These are phyloP conservation scores for Radopholus similis DNA, from an alignment of 1,140 invertebrate genomes.

Conservation along the genomic window DNA sequence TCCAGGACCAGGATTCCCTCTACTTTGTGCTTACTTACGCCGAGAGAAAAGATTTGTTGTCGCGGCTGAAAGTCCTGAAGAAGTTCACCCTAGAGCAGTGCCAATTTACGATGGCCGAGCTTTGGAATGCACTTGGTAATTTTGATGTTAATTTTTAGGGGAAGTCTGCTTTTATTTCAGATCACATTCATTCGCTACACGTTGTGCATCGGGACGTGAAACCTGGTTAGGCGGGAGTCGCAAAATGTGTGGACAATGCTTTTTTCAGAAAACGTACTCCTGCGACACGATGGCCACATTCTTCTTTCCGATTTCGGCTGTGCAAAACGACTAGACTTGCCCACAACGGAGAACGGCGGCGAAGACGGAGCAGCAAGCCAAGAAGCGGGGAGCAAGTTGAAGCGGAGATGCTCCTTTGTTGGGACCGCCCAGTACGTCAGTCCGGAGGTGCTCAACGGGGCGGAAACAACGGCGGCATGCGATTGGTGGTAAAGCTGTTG, in stretches of 20 bases:
- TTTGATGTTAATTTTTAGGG: constrained; percentile 6
- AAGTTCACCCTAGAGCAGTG: constrained; percentile 20
- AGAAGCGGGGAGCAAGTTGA: not conserved
- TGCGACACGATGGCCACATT: constrained; percentile 39
- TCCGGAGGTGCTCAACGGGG: constrained; percentile 71
- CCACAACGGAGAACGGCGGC: not conserved
- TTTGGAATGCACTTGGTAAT: constrained; percentile 27
- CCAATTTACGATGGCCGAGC: constrained; percentile 31
- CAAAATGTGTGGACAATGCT: not conserved
- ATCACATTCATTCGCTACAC: constrained; percentile 30
- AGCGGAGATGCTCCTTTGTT: constrained; percentile 77
- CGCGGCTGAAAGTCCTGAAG: constrained; percentile 21
- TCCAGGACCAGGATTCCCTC: constrained; percentile 38
- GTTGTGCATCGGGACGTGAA: constrained; percentile 43
- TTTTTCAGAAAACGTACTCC: constrained; percentile 34
- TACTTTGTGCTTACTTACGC: constrained; percentile 42
- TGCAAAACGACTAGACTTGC: constrained; percentile 22
- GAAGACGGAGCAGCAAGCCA: not conserved
- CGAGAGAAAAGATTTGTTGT: constrained; percentile 19
- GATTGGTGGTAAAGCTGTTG: constrained; percentile 82
- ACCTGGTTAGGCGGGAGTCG: not conserved
- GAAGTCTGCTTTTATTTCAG: constrained; percentile 12
- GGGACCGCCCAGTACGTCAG: constrained; percentile 97
- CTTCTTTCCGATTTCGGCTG: constrained; percentile 44
- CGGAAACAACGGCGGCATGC: constrained; percentile 65